Percentiles rank a stretch among this genome's conserved stretches.
Evolutionary conservation across 2,888 invertebrate species (phyloP).

Genomic region (Ochropacha duplaris): DNA sequence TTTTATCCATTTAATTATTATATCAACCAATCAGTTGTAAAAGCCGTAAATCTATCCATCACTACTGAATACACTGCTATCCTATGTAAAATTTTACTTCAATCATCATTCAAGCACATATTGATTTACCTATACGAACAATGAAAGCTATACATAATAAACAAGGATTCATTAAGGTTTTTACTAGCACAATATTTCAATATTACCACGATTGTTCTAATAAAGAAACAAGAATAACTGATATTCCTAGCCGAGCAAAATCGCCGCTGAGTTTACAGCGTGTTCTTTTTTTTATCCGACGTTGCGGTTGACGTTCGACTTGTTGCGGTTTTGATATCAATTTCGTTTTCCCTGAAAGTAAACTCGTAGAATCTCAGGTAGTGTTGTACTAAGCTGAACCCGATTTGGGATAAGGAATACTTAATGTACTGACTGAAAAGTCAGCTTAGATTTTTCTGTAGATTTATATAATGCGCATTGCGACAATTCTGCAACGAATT

Average conservation of each 20-base stretch:
- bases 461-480: background rate
- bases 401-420: slow-evolving; percentile 1
- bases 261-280: background rate
- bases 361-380: background rate
- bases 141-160: background rate
- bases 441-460: background rate
- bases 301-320: background rate
- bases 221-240: background rate
- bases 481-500: background rate
- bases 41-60: too few relatives aligned
- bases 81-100: too few relatives aligned
- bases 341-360: background rate
- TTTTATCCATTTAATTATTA: too few relatives aligned
- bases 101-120: too few relatives aligned
- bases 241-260: background rate
- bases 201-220: background rate
- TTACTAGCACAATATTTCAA: background rate
- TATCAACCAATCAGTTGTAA: too few relatives aligned
- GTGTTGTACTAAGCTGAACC: background rate
- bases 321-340: background rate
- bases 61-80: too few relatives aligned
- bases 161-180: background rate
- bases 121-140: background rate
- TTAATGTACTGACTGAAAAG: background rate
- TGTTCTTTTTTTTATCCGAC: background rate